Base-by-base conservation (phyloP, 2,113 vertebrate species). In the Chaenocephalus aceratus region DNA sequence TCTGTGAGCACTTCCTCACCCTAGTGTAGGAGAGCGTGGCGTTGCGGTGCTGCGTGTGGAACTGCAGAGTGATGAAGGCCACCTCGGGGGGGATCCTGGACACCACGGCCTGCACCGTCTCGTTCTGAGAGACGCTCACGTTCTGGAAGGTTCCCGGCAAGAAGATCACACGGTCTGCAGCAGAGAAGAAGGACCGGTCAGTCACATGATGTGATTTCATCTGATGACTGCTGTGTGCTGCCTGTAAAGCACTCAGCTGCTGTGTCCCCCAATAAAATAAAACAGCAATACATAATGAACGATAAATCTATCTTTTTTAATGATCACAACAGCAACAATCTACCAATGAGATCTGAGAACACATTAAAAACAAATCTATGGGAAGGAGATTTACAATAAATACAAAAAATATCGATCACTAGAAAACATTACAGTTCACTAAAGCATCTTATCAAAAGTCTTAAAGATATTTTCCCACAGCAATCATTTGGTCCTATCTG, bases 61-160 rank as follows among this genome's bases (percentile, higher is more conserved):
- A 95, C 93, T 99, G 98, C 88, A 98, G 95, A 10, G 96, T 91
- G 85, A 98, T 30, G 46, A 96, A 96, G 15, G 97, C 90, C 6
- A 95, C 94, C 0, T 96, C 96, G 30, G 88, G 59, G 9, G 94
- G 94, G 77, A 99, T 96, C 61, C 93, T 86, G 79, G 92, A 95
- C 85, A 97, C 91, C 21, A 96, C 70, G 2, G 94, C 97, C 90
- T 96, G 96, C 70, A 96, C 93, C 0, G 96, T 95, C 83, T 76
- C 93, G 10, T 95, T 95, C 82, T 73, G 89, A 14, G 94, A 94
- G 77, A 99, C 90, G 11, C 87, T 90, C 52, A 99, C 91, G 13
- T 97, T 96, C 88, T 93, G 96, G 86, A 97, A 99, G 18, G 91
- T 94, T 70, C 97, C 97, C 36, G 97, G 84, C 23, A 96, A 94